Percentiles rank a stretch among this genome's conserved stretches.
Evolutionary conservation across 2,888 invertebrate species (phyloP).

Genomic region (Odontocerum albicorne): DNA sequence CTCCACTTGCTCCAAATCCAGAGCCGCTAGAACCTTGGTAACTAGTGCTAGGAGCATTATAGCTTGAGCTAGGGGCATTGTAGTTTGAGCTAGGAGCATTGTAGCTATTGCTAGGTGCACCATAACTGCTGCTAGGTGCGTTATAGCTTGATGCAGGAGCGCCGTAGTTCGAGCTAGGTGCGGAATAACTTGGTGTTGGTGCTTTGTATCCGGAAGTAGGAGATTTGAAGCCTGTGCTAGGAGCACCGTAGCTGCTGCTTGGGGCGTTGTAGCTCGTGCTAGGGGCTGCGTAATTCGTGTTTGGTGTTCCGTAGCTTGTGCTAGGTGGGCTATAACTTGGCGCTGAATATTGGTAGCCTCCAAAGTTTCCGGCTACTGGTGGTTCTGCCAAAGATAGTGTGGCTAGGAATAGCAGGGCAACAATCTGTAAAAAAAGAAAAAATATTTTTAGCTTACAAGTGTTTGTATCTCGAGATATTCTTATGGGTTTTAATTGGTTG

Average conservation of each 20-base stretch:
- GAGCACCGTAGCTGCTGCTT: constrained; percentile 41
- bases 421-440: constrained; percentile 21
- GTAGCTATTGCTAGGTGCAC: constrained; percentile 37
- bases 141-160: constrained; percentile 31
- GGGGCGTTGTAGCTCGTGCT: constrained; percentile 26
- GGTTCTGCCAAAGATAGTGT: constrained; percentile 29
- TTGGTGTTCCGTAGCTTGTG: constrained; percentile 42
- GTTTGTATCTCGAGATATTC: no score
- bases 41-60: constrained; percentile 14
- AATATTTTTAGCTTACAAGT: background rate
- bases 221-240: constrained; percentile 35
- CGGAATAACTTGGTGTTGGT: constrained; percentile 15
- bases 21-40: constrained; percentile 31
- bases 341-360: no score
- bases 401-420: constrained; percentile 16
- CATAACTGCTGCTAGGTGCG: constrained; percentile 29
- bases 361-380: constrained; percentile 26
- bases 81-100: constrained; percentile 19
- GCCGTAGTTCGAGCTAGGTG: constrained; percentile 41
- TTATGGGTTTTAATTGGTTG: no score
- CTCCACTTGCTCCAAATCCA: constrained; percentile 37
- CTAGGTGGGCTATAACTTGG: constrained; percentile 29
- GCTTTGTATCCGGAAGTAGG: constrained; percentile 22
- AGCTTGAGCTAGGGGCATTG: constrained; percentile 14
- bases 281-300: constrained; percentile 24